A percentile compares a stretch with the other conserved stretches of the same genome.
Conservation (phyloP, 2,113 vertebrate genomes). For the Corvus hawaiiensis region DNA sequence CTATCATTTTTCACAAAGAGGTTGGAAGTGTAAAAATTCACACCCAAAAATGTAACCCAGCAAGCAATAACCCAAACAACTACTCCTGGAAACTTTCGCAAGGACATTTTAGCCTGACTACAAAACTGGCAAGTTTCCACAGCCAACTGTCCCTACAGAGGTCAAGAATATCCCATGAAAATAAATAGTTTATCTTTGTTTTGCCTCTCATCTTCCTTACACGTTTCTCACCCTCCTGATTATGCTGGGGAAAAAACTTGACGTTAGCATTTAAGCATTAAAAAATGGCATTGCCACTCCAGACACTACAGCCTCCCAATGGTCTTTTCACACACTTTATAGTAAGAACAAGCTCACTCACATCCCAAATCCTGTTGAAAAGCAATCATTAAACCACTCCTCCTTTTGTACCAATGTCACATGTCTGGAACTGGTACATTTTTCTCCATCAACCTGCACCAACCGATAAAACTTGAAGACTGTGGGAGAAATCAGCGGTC, state of each 20-base stretch:
- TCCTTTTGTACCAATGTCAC: neutral
- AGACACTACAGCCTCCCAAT: neutral
- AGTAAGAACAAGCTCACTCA: neutral
- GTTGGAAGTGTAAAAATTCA: neutral
- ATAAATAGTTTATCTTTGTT: neutral
- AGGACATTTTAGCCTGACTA: neutral
- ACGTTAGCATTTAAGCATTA: neutral
- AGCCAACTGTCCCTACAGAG: neutral
- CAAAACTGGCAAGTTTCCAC: neutral
- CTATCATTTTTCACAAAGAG: neutral
- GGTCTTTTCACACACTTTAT: neutral
- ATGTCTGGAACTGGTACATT: neutral
- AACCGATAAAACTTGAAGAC: neutral
- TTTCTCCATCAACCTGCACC: neutral
- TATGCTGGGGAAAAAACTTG: neutral
- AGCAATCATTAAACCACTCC: neutral
- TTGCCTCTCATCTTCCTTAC: neutral
- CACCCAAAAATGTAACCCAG: neutral
- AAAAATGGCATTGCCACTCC: neutral
- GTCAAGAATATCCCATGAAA: neutral
- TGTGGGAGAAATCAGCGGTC: neutral
- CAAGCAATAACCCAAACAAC: neutral
- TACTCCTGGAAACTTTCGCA: neutral
- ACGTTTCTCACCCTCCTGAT: neutral
- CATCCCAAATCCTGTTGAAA: neutral